These are phyloP conservation scores for Gerris lacustris DNA, from an alignment of 2,888 invertebrate species.

Conservation along the genomic window DNA sequence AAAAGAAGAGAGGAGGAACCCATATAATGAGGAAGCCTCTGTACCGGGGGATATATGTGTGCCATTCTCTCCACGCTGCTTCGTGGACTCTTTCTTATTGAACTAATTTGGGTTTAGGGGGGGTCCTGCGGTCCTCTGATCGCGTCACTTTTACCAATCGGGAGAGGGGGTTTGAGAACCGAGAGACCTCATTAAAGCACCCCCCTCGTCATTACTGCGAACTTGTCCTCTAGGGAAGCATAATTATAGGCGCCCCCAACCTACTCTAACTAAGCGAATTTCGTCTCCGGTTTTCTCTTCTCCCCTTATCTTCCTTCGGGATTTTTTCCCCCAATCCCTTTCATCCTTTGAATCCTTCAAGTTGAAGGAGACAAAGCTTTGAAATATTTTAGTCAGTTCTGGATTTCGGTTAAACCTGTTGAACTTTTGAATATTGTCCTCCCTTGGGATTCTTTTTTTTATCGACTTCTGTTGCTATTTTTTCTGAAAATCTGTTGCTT, in stretches of 20 bases:
- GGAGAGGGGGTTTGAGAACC: not conserved
- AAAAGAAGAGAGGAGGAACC: not conserved
- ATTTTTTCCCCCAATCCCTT: not conserved
- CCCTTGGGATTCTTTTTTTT: too few relatives aligned
- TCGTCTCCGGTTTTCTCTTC: not conserved
- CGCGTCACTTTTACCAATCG: slow-evolving; percentile 1
- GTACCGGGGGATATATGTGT: slow-evolving; percentile 12
- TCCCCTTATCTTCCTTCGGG: not conserved
- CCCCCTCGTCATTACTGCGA: not conserved
- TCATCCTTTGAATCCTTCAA: not conserved
- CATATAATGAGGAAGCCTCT: slow-evolving; percentile 1
- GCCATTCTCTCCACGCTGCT: not conserved
- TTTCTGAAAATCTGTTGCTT: too few relatives aligned
- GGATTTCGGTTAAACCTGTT: not conserved
- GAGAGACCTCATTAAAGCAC: not conserved
- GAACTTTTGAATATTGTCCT: not conserved
- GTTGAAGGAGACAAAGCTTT: not conserved
- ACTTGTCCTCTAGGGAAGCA: not conserved
- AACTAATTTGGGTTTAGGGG: slow-evolving; percentile 13
- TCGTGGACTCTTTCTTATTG: slow-evolving; percentile 16
- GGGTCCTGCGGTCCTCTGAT: slow-evolving; percentile 1
- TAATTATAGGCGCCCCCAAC: not conserved
- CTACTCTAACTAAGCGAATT: not conserved
- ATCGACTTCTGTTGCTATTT: too few relatives aligned
- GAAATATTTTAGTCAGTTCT: not conserved